Percentiles rank a stretch among this genome's conserved stretches.
phyloP scores from a whole-genome alignment of 2,888 invertebrate species.

The Parascotia fuliginaria region DNA sequence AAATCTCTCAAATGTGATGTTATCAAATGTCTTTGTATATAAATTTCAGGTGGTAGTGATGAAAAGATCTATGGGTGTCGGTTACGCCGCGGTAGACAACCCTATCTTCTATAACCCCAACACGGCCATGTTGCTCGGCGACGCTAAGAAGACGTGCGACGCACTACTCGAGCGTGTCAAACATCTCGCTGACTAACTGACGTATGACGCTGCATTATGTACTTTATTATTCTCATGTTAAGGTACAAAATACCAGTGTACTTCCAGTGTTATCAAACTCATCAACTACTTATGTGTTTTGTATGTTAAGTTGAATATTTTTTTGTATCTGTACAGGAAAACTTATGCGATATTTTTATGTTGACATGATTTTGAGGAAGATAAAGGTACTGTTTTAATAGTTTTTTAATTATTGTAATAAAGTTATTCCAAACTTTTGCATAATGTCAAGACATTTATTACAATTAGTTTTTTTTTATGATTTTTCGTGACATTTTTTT shows the following conservation, averaged over 20 bases:
- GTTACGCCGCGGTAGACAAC: constrained; percentile 97
- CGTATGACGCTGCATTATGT: too few species aligned
- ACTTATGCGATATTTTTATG: too few species aligned
- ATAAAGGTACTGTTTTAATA: too few species aligned
- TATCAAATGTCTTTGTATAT: too few species aligned
- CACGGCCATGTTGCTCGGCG: constrained; percentile 94
- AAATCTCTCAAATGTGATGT: too few species aligned
- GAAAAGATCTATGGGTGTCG: constrained; percentile 95
- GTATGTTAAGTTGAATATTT: background rate
- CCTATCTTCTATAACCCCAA: constrained; percentile 96
- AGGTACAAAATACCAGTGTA: background rate
- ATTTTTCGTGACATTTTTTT: too few species aligned
- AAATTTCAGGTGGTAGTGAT: constrained; percentile 93
- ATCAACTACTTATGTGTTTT: background rate
- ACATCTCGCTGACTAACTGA: constrained; percentile 60
- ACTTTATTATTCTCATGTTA: constrained; percentile 5
- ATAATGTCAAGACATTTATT: too few species aligned
- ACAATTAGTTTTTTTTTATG: too few species aligned
- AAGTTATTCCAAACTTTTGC: too few species aligned
- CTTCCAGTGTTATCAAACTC: too few species aligned
- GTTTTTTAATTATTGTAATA: too few species aligned
- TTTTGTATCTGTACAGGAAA: background rate
- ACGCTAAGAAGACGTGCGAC: constrained; percentile 96
- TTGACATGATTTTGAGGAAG: too few species aligned
- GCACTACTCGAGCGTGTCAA: constrained; percentile 89